Conservation (phyloP, 1,140 invertebrate species). For the Gonioctena quinquepunctata region DNA sequence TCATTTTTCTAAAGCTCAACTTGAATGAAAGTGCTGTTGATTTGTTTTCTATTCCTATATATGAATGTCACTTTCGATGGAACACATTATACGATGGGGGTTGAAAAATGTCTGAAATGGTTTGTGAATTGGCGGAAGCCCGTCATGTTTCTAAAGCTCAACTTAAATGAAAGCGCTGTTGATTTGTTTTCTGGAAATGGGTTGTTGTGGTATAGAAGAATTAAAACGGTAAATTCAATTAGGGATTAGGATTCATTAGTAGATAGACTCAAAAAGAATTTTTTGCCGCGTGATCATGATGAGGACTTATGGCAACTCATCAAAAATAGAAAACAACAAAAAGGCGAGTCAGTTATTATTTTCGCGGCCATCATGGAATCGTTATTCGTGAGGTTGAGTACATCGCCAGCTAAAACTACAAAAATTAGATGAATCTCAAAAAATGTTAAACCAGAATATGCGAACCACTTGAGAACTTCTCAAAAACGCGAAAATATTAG, state of each 20-base stretch:
- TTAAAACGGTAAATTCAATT: constrained; percentile 20
- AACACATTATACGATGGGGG: too few species aligned
- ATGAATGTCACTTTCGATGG: too few species aligned
- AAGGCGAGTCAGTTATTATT: constrained; percentile 39
- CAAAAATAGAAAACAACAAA: constrained; percentile 40
- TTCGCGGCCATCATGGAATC: constrained; percentile 43
- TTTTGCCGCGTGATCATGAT: constrained; percentile 40
- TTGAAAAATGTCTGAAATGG: constrained; percentile 10
- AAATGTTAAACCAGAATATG: not conserved
- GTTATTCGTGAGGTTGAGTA: constrained; percentile 31
- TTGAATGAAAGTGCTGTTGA: too few species aligned
- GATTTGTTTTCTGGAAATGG: constrained; percentile 15
- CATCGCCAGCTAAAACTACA: not conserved
- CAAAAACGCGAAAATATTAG: not conserved
- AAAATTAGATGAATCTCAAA: not conserved
- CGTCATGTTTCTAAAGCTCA: not conserved
- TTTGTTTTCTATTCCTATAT: too few species aligned
- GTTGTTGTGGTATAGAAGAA: constrained; percentile 7
- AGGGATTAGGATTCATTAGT: constrained; percentile 36
- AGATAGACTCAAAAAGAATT: constrained; percentile 34
- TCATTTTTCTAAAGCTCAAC: too few species aligned
- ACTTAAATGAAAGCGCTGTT: constrained; percentile 7
- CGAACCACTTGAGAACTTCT: not conserved
- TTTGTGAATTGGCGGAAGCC: not conserved
- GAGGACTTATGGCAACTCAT: constrained; percentile 42